Base-by-base conservation (phyloP, 2,113 vertebrate genomes). In the Cyprinodon variegatus region DNA sequence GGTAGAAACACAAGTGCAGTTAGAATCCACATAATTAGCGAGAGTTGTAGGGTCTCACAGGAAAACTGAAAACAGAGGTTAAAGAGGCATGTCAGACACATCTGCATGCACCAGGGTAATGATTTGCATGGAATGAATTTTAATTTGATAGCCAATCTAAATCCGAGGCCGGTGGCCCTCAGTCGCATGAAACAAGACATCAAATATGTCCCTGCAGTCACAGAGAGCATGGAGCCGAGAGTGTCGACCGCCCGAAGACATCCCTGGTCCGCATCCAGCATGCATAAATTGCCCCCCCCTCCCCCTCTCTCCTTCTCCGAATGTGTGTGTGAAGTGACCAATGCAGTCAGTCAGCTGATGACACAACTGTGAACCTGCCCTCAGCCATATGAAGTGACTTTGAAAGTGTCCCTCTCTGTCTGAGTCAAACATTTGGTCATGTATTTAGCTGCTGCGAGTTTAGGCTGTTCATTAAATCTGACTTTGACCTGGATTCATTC, bases 181-280 rank as follows among this genome's bases (percentile, higher is more conserved):
- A 43, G 69, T 72, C 64, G 75, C 57, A 40, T 77, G 77, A 82
- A 91, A 88, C 85, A 92, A 88, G 82, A 86, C 83, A 83, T 92
- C 88, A 85, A 81, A 84, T 83, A 67, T 77, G 62, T 83, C 76
- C 60, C 78, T 59, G 77, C 70, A 77, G 83, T 71, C 61, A 22
- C 1, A 11, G 71, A 78, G 79, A 86, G 81, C 75, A 79, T 1
- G 20, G 76, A 82, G 84, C 75, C 37, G 77, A 70, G 83, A 73
- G 81, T 83, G 81, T 73, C 53, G 71, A 81, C 83, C 70, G 77
- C 67, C 39, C 11, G 72, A 67, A 80, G 85, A 89, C 81, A 81
- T 82, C 72, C 46, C 50, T 64, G 82, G 70, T 79, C 83, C 60
- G 48, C 74, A 76, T 74, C 80, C 79, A 74, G 76, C 72, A 83